Evolutionary conservation across 2,888 invertebrate genomes (phyloP).

Genomic region (Leptinotarsa tumamoca): DNA sequence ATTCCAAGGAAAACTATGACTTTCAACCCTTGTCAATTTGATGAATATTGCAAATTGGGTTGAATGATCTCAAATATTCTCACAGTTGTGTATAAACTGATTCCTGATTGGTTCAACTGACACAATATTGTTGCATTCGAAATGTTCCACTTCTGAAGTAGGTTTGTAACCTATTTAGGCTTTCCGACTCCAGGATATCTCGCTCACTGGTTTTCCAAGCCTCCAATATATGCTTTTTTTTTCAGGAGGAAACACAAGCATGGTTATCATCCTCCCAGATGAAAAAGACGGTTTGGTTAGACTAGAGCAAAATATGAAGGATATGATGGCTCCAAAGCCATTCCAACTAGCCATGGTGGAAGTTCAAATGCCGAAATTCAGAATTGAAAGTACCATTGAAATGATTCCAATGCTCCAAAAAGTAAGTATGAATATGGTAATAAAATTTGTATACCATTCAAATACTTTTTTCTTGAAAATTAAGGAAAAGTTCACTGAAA

Average conservation of each 20-base stretch:
- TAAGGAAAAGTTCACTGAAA: not conserved
- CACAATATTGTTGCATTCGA: too few relatives aligned
- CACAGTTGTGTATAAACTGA: too few relatives aligned
- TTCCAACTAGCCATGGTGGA: conserved; percentile 41
- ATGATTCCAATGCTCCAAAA: conserved; percentile 48
- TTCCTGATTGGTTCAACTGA: too few relatives aligned
- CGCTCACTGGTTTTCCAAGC: not conserved
- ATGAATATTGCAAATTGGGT: too few relatives aligned
- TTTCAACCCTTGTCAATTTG: too few relatives aligned
- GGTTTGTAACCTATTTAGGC: too few relatives aligned
- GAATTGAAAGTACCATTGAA: conserved; percentile 43
- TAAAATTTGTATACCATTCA: not conserved
- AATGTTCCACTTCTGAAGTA: too few relatives aligned
- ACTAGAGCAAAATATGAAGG: conserved; percentile 42
- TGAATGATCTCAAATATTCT: too few relatives aligned
- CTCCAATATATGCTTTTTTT: not conserved
- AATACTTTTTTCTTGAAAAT: not conserved
- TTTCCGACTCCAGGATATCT: too few relatives aligned
- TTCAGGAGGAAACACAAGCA: conserved; percentile 28
- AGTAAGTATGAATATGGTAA: conserved; percentile 35
- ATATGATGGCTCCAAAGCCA: conserved; percentile 37
- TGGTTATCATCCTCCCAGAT: conserved; percentile 54
- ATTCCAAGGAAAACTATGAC: too few relatives aligned
- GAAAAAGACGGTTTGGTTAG: conserved; percentile 47
- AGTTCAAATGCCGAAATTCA: conserved; percentile 50